phyloP scores from a whole-genome alignment of 2,888 invertebrate species.

The Drosophila meridionalis region DNA sequence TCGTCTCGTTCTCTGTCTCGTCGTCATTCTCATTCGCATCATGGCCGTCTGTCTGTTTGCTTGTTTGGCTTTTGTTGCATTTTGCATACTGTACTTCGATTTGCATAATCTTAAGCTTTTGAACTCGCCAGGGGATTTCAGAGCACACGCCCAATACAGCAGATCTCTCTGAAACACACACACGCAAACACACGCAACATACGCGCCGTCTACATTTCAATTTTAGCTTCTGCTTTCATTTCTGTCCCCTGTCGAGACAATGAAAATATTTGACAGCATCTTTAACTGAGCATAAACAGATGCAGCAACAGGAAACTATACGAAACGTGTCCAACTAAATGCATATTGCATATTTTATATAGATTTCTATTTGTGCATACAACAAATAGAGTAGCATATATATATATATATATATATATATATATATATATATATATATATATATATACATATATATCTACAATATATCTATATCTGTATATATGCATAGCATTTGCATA shows the following conservation, averaged over 20 bases:
- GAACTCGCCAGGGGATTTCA: constrained; percentile 66
- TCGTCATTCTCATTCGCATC: constrained; percentile 15
- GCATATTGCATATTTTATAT: constrained; percentile 5
- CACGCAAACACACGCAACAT: neutral
- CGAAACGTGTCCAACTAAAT: constrained; percentile 17
- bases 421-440: neutral
- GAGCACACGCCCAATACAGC: constrained; percentile 42
- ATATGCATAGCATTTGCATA: neutral
- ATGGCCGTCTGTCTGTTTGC: constrained; percentile 16
- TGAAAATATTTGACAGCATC: constrained; percentile 43
- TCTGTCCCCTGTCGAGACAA: constrained; percentile 21
- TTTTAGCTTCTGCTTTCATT: constrained; percentile 34
- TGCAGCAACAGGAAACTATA: constrained; percentile 6
- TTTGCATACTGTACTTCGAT: constrained; percentile 75
- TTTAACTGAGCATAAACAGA: constrained; percentile 32
- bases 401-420: neutral
- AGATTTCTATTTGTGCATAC: neutral
- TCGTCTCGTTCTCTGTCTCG: neutral
- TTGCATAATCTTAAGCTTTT: constrained; percentile 75
- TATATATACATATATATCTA: neutral
- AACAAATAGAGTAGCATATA: no score
- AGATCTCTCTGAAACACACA: constrained; percentile 1
- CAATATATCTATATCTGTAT: neutral
- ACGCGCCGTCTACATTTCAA: constrained; percentile 32
- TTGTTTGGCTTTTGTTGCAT: constrained; percentile 71